A percentile compares a stretch with the other conserved stretches of the same genome.
phyloP scores from a whole-genome alignment of 2,113 vertebrate species.

The Columbina picui region DNA sequence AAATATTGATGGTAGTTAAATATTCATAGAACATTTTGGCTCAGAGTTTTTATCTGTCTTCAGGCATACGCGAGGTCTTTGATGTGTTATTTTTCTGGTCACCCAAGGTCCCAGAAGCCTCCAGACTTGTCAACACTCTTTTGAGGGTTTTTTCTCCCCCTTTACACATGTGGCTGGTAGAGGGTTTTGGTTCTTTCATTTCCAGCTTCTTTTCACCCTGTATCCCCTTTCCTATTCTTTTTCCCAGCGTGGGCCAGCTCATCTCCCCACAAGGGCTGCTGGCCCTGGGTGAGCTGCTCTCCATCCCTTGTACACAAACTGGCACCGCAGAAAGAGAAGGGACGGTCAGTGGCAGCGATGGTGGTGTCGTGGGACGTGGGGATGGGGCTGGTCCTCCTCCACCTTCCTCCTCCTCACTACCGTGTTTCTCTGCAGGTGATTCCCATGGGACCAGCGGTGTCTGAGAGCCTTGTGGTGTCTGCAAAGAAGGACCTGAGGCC shows the following conservation, averaged over 20 bases:
- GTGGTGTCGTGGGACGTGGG: too few relatives aligned
- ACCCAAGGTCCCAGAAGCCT: slow-evolving; percentile 16
- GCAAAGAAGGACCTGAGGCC: not conserved
- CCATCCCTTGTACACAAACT: not conserved
- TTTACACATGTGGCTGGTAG: not conserved
- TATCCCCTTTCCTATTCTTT: not conserved
- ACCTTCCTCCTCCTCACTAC: too few relatives aligned
- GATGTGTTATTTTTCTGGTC: slow-evolving; percentile 59
- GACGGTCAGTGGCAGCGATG: rapidly evolving
- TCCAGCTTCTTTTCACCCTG: not conserved
- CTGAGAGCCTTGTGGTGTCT: not conserved
- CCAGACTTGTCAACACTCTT: slow-evolving; percentile 15
- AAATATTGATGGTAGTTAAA: slow-evolving; percentile 69
- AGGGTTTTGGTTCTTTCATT: not conserved
- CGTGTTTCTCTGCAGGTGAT: not conserved
- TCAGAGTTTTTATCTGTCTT: slow-evolving; percentile 43
- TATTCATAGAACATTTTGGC: slow-evolving; percentile 68
- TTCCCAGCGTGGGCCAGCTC: not conserved
- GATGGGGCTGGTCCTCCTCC: not conserved
- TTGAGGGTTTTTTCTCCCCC: not conserved
- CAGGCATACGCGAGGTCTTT: slow-evolving; percentile 38
- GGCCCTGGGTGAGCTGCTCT: not conserved
- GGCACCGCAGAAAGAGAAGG: rapidly evolving
- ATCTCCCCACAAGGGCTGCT: rapidly evolving
- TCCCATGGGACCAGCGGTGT: rapidly evolving